A percentile compares a stretch with the other conserved stretches of the same genome.
Evolutionary conservation across 37 sponge, comb jelly and placozoan genomes (phyloP).

Genomic region (Crambe crambe): DNA sequence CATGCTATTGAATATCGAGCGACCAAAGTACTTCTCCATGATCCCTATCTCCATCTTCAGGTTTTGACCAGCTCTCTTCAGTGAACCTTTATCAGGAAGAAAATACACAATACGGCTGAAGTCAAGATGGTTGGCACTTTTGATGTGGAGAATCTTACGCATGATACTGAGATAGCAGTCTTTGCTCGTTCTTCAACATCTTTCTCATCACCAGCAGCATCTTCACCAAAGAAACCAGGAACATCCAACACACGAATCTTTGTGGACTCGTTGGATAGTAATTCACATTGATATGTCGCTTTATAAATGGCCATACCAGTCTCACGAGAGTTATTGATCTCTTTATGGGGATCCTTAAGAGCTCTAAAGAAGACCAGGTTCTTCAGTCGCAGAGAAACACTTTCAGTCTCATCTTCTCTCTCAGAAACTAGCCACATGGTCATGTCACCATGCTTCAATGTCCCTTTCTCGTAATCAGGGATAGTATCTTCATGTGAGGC

Average conservation of each 20-base stretch:
- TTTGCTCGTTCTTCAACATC: not conserved
- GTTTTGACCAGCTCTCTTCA: not conserved
- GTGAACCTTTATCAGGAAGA: constrained; percentile 8
- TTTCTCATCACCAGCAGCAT: not conserved
- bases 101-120: constrained; percentile 30
- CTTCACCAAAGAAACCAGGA: constrained; percentile 11
- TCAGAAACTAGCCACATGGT: too few species aligned
- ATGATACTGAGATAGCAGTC: not conserved
- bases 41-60: constrained; percentile 7
- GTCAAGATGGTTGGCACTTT: not conserved
- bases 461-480: too few species aligned
- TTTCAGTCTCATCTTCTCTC: too few species aligned
- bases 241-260: constrained; percentile 24
- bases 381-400: too few species aligned
- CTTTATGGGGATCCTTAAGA: not conserved
- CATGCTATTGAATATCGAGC: constrained; percentile 30
- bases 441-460: too few species aligned
- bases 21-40: constrained; percentile 21
- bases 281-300: constrained; percentile 14
- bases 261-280: constrained; percentile 21
- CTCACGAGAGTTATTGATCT: not conserved
- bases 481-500: too few species aligned
- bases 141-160: constrained; percentile 26
- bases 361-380: constrained; percentile 9
- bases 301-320: not conserved